phyloP scores from a whole-genome alignment of 2,888 invertebrate genomes.

The Galeopsomyia nigrocyanea region DNA sequence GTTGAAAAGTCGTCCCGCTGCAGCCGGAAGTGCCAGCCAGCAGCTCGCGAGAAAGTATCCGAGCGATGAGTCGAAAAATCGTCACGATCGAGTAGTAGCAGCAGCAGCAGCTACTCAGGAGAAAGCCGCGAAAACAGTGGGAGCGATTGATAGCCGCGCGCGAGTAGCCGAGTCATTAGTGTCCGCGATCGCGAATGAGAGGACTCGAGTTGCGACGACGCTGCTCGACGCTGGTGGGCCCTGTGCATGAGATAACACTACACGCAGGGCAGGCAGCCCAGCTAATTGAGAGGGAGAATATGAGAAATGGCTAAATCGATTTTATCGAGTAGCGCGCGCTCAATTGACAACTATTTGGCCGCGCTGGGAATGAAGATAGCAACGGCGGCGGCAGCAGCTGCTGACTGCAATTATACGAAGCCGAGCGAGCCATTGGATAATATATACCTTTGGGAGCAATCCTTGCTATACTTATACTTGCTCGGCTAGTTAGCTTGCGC shows the following conservation, averaged over 20 bases:
- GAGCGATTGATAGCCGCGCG: constrained; percentile 51
- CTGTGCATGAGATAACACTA: too few relatives aligned
- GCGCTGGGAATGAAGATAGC: too few relatives aligned
- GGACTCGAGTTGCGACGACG: too few relatives aligned
- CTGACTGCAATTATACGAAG: too few relatives aligned
- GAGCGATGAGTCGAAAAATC: background rate
- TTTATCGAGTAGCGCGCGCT: background rate
- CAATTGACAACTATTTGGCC: too few relatives aligned
- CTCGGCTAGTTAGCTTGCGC: background rate
- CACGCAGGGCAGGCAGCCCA: too few relatives aligned
- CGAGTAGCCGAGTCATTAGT: too few relatives aligned
- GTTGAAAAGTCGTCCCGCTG: background rate
- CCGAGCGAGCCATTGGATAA: too few relatives aligned
- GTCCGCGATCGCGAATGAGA: too few relatives aligned
- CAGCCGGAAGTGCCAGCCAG: constrained; percentile 3
- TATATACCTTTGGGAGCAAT: constrained; percentile 18
- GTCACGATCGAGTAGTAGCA: constrained; percentile 2
- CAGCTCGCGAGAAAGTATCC: background rate
- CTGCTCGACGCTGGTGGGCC: too few relatives aligned
- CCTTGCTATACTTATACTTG: background rate
- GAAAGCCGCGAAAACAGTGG: constrained; percentile 35
- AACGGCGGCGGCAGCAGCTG: too few relatives aligned
- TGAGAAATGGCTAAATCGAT: background rate
- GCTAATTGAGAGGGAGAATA: too few relatives aligned
- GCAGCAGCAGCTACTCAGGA: background rate